phyloP scores from a whole-genome alignment of 2,888 invertebrate genomes.

The Drosophila nigritarsus region DNA sequence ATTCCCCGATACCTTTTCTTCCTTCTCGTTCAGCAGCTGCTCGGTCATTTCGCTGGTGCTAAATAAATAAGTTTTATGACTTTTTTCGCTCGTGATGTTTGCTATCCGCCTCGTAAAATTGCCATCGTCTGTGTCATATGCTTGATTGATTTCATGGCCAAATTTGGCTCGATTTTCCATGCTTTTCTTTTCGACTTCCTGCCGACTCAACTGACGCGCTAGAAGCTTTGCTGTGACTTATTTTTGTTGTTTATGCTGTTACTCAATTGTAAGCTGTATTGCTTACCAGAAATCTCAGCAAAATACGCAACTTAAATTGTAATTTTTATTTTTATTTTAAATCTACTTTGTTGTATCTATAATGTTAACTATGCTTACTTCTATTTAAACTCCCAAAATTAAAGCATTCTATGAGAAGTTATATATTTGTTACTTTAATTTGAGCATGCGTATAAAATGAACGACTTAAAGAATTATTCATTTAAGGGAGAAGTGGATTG shows the following conservation, averaged over 20 bases:
- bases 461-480: background rate
- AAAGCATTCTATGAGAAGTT: background rate
- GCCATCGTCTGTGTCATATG: constrained; percentile 56
- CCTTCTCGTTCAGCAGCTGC: constrained; percentile 27
- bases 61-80: constrained; percentile 81
- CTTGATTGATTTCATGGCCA: constrained; percentile 75
- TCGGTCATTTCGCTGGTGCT: constrained; percentile 51
- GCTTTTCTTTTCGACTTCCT: background rate
- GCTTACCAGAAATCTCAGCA: background rate
- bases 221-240: constrained; percentile 1
- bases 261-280: background rate
- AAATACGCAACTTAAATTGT: background rate
- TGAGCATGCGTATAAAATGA: background rate
- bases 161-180: constrained; percentile 17
- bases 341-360: background rate
- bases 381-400: background rate
- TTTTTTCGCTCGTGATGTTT: constrained; percentile 45
- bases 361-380: background rate
- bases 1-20: constrained; percentile 10
- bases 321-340: background rate
- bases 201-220: constrained; percentile 1
- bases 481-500: background rate
- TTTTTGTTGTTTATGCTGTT: background rate
- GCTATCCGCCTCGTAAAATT: constrained; percentile 65
- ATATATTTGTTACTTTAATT: background rate